These are phyloP conservation scores for Nineta flava DNA, from an alignment of 2,888 invertebrate genomes.

Conservation along the genomic window DNA sequence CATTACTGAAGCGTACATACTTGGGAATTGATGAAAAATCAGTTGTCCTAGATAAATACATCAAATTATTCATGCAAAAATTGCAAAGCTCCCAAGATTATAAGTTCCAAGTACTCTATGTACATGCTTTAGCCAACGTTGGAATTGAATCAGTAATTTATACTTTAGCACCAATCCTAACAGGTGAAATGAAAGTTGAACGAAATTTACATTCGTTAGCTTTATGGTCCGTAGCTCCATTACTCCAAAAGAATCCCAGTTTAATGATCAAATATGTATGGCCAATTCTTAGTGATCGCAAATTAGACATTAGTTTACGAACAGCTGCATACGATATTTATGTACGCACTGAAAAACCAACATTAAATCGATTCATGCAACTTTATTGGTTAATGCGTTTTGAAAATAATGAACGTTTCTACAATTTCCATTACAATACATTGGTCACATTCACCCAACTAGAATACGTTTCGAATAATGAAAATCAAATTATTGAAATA, in stretches of 20 bases:
- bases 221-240: constrained; percentile 25
- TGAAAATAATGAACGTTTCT: constrained; percentile 29
- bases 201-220: constrained; percentile 26
- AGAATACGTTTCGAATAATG: too few species aligned
- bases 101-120: constrained; percentile 25
- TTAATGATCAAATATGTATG: constrained; percentile 25
- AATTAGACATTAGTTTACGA: constrained; percentile 25
- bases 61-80: constrained; percentile 16
- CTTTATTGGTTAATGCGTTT: constrained; percentile 29
- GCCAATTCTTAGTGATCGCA: constrained; percentile 29
- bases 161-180: constrained; percentile 26
- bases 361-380: constrained; percentile 23
- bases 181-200: constrained; percentile 20
- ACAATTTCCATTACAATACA: constrained; percentile 30
- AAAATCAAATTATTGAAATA: constrained; percentile 17
- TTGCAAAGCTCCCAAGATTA: constrained; percentile 19
- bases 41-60: constrained; percentile 15
- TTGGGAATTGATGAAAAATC: constrained; percentile 9
- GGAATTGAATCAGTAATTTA: constrained; percentile 23
- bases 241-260: constrained; percentile 16
- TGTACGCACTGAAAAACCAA: constrained; percentile 23
- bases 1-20: constrained; percentile 22
- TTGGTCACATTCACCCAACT: constrained; percentile 25
- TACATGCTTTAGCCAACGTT: constrained; percentile 31
- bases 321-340: constrained; percentile 27